Evolutionary conservation across 2,888 invertebrate species (phyloP), one percentile per base, ranked within the genome.

Genomic region (Muscina levida): DNA sequence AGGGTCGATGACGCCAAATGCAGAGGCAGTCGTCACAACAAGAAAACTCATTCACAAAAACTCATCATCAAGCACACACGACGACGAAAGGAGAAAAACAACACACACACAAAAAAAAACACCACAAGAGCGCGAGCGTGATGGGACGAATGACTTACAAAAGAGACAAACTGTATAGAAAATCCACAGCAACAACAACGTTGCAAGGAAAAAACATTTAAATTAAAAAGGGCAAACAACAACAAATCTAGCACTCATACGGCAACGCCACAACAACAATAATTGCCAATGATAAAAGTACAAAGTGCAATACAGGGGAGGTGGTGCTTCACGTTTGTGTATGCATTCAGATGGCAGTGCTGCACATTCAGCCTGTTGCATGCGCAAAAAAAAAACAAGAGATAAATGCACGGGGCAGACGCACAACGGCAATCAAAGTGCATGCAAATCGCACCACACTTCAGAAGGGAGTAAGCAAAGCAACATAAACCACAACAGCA

Each of bases 1-100:
- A 80, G 80, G 80, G 72, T 80, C 80, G 80, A 80, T 80, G 80
- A 80, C 80, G 80, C 80, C 80, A 80, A 80, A 24, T 24, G 13
- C 71, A 72, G 5, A 67, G 72, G 75, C 57, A 46, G 75, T 56
- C 42, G 71, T 13, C 39, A 73, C 15, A 73, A 56, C 66, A 56
- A 48, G 51, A 72, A 73, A 42, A 74, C 46, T 56, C 59, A 77
- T 10, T 31, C 62, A 75, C 44, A 68, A 48, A 66, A 37, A 66
- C n/a, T 46, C 70, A n/a, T n/a, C n/a, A n/a, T n/a, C n/a, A 78
- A 24, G 37, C 22, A 71, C 53, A 53, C 24, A 22, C 24, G 31
- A 48, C 26, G 44, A 62, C 19, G 24, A 37, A 24, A 31, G 37
- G 39, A 71, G 37, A 51, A n/a, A 53, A 13, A 31, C 31, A 8